Percentiles rank a stretch among this genome's conserved stretches.
Conservation (phyloP, 2,797 vertebrate genomes). For the Spinus olivaceus region DNA sequence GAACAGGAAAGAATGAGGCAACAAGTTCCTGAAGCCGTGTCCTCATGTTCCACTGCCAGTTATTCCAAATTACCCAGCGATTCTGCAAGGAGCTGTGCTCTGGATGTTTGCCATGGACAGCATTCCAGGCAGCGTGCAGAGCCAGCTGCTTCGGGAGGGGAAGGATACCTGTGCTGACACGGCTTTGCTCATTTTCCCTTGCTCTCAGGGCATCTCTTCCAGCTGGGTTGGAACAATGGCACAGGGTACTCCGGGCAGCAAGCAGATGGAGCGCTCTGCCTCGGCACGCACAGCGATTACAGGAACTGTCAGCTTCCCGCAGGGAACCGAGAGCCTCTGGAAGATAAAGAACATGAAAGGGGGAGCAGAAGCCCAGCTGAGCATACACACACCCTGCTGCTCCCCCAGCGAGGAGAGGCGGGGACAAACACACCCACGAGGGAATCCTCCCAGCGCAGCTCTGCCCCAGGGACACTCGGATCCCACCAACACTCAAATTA, state of each 20-base stretch:
- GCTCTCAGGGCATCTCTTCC: conserved; percentile 5
- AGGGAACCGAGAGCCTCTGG: not conserved
- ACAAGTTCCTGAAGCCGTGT: not conserved
- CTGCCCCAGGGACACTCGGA: not conserved
- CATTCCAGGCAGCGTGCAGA: not conserved
- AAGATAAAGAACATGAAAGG: not conserved
- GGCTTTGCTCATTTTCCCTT: not conserved
- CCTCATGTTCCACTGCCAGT: not conserved
- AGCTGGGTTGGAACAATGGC: not conserved
- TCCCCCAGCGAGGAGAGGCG: fast-evolving
- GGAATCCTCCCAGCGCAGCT: not conserved
- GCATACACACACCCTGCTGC: not conserved
- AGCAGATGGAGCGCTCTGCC: not conserved
- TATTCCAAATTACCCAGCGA: not conserved
- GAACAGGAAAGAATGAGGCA: not conserved
- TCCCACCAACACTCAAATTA: not conserved
- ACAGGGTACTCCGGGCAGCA: not conserved
- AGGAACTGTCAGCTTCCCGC: not conserved
- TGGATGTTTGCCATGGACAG: not conserved
- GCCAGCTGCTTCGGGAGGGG: not conserved
- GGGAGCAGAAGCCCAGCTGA: not conserved
- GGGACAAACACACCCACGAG: not conserved
- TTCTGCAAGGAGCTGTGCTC: not conserved
- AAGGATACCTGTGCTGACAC: not conserved
- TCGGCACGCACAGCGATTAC: not conserved